Conservation (phyloP, 2,888 invertebrate species). For the Cephonodes hylas region DNA sequence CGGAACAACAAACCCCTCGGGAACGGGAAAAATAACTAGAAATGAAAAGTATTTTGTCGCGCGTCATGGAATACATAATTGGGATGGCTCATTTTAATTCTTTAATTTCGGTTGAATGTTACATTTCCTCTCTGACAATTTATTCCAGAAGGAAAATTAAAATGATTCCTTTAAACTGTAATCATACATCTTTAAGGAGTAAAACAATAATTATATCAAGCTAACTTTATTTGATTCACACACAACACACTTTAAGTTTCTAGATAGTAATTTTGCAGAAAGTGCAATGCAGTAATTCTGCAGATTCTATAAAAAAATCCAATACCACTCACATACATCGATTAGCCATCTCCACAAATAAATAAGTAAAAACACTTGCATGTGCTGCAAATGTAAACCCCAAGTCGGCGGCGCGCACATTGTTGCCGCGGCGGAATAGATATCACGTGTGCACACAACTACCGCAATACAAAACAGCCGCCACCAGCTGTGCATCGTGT, state of each 20-base stretch:
- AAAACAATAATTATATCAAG: too few species aligned
- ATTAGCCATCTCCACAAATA: too few species aligned
- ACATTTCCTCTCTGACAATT: neutral
- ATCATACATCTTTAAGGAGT: too few species aligned
- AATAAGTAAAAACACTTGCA: too few species aligned
- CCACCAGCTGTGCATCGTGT: conserved; percentile 35
- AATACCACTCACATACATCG: too few species aligned
- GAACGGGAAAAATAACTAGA: neutral
- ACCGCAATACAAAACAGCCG: conserved; percentile 26
- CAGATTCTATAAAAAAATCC: too few species aligned
- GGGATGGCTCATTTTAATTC: neutral
- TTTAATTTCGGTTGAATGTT: neutral
- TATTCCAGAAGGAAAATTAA: neutral
- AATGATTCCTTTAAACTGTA: neutral
- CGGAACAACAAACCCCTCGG: neutral
- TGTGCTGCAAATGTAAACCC: neutral
- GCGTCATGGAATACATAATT: neutral
- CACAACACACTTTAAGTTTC: too few species aligned
- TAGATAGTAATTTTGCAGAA: too few species aligned
- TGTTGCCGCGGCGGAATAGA: neutral
- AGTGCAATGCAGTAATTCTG: too few species aligned
- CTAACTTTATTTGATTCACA: too few species aligned
- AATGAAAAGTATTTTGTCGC: neutral
- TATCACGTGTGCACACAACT: neutral
- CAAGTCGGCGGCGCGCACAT: neutral